These are phyloP conservation scores for Meteorus sp. DNA, from an alignment of 1,140 invertebrate genomes.

Conservation along the genomic window DNA sequence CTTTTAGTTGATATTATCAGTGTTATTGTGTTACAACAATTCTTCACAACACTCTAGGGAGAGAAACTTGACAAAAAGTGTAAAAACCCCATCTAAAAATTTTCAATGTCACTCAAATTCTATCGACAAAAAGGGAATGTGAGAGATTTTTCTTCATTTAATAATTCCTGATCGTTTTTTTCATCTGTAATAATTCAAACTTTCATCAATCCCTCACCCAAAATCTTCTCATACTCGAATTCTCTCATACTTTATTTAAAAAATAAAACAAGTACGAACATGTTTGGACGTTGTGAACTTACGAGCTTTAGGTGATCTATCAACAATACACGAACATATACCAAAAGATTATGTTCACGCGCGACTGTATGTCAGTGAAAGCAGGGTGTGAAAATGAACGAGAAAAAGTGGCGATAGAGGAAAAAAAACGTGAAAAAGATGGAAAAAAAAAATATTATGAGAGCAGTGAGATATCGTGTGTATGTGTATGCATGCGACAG, in stretches of 20 bases:
- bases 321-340: constrained; percentile 4
- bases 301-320: constrained; percentile 18
- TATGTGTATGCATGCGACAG: constrained; percentile 22
- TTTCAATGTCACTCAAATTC: too few species aligned
- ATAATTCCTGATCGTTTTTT: background rate
- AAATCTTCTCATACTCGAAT: too few species aligned
- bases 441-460: background rate
- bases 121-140: background rate
- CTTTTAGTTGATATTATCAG: too few species aligned
- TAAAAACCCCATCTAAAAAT: too few species aligned
- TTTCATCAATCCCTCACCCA: too few species aligned
- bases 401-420: background rate
- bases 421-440: background rate
- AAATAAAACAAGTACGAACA: too few species aligned
- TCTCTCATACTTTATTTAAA: too few species aligned
- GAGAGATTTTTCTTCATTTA: background rate
- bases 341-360: constrained; percentile 19
- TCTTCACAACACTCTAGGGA: too few species aligned
- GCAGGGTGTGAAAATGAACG: background rate
- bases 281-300: constrained; percentile 17
- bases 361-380: constrained; percentile 1
- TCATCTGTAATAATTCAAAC: background rate
- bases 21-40: too few species aligned
- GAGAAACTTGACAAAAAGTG: too few species aligned
- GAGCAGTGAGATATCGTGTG: background rate